Evolutionary conservation across 2,888 invertebrate species (phyloP), one percentile per base, ranked within the genome.

Genomic region (Coleophora flavipennella): DNA sequence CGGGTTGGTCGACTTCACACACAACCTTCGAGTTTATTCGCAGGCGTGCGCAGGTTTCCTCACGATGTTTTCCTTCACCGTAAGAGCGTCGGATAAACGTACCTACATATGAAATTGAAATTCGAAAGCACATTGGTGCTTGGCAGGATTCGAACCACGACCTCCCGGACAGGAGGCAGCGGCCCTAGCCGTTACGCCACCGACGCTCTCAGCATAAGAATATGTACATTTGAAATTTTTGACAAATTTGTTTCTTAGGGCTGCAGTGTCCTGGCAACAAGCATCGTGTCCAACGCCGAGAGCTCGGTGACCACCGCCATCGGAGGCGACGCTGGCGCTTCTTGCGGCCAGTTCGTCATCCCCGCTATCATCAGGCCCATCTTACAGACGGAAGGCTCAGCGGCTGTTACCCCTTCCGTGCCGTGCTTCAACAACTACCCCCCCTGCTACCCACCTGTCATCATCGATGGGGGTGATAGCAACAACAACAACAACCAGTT

Each of bases 301-400:
- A 13, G 8, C 6, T n/a, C 33, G 11, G 4, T 20, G 20, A 28
- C 3, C 40, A 40, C 38, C 20, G 36, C 45, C 46, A 20, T 32
- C 43, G 6, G 10, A 50, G 2, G 35, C 50, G 3, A 43, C 53
- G 3, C 42, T 49, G 8, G 47, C 58, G 0, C 44, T 50, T 26
- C 33, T 57, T 51, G 13, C 56, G 64, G 2, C 20, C 65, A 65
- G 37, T 57, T 69, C 34, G 52, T 69, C 2, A 62, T 75, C 3
- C 76, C 77, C 33, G 67, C 70, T 3, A 29, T 70, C 11, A 64
- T 67, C 41, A 66, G 61, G 33, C 66, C 76, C 0, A 34, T 65
- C 1, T 36, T 67, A 1, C 53, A 59, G 12, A 35, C 56, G 2
- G 59, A 59, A 3, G 25, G 20, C 20, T 20, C 20, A 20, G 20